Evolutionary conservation across 2,888 invertebrate genomes (phyloP).

Genomic region (Saturnia japonica): DNA sequence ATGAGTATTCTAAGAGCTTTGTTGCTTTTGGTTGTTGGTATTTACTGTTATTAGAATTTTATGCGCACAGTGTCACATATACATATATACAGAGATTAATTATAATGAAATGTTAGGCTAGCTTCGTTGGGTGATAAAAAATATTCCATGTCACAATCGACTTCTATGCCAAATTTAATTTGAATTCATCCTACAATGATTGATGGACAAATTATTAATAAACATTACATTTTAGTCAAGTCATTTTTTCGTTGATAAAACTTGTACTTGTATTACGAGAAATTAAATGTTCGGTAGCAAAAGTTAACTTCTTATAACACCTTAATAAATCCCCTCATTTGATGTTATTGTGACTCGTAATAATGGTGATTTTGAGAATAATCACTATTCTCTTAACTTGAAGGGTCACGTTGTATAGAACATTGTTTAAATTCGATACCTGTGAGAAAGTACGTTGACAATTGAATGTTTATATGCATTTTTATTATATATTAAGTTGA

Average conservation of each 20-base stretch:
- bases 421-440: slow-evolving; percentile 67
- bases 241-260: neutral
- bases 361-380: slow-evolving; percentile 73
- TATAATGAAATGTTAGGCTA: neutral
- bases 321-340: slow-evolving; percentile 46
- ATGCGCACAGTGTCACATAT: neutral
- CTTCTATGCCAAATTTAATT: too few species aligned
- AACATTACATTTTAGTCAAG: neutral
- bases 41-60: neutral
- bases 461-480: slow-evolving; percentile 32
- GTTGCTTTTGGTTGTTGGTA: too few species aligned
- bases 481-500: slow-evolving; percentile 7
- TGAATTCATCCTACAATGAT: too few species aligned
- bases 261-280: neutral
- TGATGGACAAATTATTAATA: neutral
- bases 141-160: too few species aligned
- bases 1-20: too few species aligned
- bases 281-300: neutral
- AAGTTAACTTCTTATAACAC: neutral
- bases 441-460: slow-evolving; percentile 76
- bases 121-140: too few species aligned
- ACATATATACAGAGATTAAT: neutral
- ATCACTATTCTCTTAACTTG: slow-evolving; percentile 63
- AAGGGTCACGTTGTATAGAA: slow-evolving; percentile 52
- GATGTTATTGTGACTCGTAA: slow-evolving; percentile 63